Conservation (phyloP, 2,888 invertebrate genomes). For the Xestobium rufovillosum region DNA sequence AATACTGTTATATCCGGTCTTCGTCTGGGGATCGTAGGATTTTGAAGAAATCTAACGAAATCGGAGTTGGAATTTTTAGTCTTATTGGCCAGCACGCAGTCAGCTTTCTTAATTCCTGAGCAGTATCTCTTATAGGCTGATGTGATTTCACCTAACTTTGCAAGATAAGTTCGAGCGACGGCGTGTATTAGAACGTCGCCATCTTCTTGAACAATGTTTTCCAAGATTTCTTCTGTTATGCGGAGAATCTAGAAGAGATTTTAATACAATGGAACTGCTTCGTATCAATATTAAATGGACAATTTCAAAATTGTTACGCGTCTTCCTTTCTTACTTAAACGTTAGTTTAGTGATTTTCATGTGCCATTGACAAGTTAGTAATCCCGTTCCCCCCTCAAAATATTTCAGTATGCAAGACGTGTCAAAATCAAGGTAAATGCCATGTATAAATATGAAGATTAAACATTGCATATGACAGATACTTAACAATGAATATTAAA, state of each 20-base stretch:
- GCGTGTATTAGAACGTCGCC: constrained; percentile 62
- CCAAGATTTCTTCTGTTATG: constrained; percentile 74
- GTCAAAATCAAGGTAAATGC: no score
- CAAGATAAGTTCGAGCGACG: constrained; percentile 62
- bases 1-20: constrained; percentile 79
- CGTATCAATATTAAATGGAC: no score
- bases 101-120: constrained; percentile 75
- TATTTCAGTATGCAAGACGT: no score
- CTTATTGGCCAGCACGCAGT: constrained; percentile 73
- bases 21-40: constrained; percentile 72
- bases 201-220: constrained; percentile 65
- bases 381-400: no score
- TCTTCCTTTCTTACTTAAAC: no score
- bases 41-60: constrained; percentile 72
- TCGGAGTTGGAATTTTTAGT: constrained; percentile 67
- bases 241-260: constrained; percentile 52
- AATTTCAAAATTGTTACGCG: no score
- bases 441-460: no score
- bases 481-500: no score
- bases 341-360: no score
- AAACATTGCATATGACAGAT: no score
- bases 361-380: no score
- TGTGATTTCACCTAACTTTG: constrained; percentile 66
- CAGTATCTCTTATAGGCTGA: constrained; percentile 76
- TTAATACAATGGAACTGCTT: no score